A percentile compares a stretch with the other conserved stretches of the same genome.
These are phyloP conservation scores for Apolygus lucorum DNA, from an alignment of 1,140 invertebrate species.

Conservation along the genomic window DNA sequence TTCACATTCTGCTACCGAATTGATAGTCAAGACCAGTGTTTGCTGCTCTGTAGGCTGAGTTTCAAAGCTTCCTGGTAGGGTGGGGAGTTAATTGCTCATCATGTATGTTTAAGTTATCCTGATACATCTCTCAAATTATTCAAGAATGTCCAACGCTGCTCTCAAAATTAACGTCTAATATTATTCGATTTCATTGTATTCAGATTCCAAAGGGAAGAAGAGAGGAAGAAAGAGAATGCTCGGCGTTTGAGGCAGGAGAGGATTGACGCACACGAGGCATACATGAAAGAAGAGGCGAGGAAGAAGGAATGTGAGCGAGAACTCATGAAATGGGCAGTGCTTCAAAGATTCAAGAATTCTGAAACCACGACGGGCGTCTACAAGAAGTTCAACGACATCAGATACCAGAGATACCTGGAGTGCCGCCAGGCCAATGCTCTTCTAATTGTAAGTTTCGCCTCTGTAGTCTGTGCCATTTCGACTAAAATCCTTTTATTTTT, in stretches of 20 bases:
- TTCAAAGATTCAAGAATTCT: slow-evolving; percentile 30
- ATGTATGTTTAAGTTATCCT: too few species aligned
- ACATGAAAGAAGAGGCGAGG: slow-evolving; percentile 26
- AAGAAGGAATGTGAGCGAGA: slow-evolving; percentile 26
- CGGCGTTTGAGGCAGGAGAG: slow-evolving; percentile 25
- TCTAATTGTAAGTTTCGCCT: slow-evolving; percentile 17
- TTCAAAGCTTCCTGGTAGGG: too few species aligned
- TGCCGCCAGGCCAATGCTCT: not conserved
- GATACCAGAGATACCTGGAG: slow-evolving; percentile 16
- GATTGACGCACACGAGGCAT: slow-evolving; percentile 21
- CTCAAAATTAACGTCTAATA: too few species aligned
- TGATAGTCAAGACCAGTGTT: too few species aligned
- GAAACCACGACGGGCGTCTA: slow-evolving; percentile 23
- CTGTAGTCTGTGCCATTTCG: too few species aligned
- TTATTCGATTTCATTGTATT: too few species aligned
- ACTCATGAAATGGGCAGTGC: slow-evolving; percentile 29
- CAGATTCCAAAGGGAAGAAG: slow-evolving; percentile 15
- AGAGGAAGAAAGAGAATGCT: slow-evolving; percentile 18
- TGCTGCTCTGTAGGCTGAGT: too few species aligned
- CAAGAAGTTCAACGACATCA: slow-evolving; percentile 24
- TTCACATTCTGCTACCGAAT: too few species aligned
- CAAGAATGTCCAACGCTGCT: too few species aligned
- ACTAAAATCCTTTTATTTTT: too few species aligned
- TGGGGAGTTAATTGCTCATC: too few species aligned
- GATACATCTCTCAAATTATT: too few species aligned